These are phyloP conservation scores for Rostratula benghalensis DNA, from an alignment of 2,113 vertebrate species.

Conservation along the genomic window DNA sequence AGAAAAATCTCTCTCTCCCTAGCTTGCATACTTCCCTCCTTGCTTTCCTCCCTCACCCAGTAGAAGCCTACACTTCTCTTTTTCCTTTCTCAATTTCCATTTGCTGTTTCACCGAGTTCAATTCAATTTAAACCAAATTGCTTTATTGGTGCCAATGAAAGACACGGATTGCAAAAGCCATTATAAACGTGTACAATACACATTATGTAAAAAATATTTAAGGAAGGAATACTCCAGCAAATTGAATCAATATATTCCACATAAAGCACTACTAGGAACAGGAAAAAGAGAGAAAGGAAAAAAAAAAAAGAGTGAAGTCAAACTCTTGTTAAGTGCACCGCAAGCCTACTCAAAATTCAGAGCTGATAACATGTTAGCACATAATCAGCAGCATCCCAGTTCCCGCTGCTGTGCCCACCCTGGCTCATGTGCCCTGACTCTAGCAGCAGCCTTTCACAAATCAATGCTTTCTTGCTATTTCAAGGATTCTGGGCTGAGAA, in stretches of 20 bases:
- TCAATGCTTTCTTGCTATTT: background rate
- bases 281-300: background rate
- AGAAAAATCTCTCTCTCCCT: background rate
- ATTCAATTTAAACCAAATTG: conserved; percentile 60
- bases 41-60: background rate
- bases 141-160: conserved; percentile 53
- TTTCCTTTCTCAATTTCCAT: conserved; percentile 1
- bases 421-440: background rate
- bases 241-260: conserved; percentile 65
- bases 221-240: conserved; percentile 55
- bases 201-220: conserved; percentile 64
- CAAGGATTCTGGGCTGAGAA: background rate
- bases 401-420: background rate
- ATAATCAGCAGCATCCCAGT: background rate
- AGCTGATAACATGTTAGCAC: background rate
- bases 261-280: background rate
- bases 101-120: conserved; percentile 21
- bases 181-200: background rate
- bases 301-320: background rate
- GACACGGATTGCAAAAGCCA: conserved; percentile 31
- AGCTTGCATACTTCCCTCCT: background rate
- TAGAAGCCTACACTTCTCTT: background rate
- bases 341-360: background rate
- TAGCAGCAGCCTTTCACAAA: background rate
- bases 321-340: background rate